phyloP scores from a whole-genome alignment of 2,888 invertebrate species.

The Drosophila incognita region DNA sequence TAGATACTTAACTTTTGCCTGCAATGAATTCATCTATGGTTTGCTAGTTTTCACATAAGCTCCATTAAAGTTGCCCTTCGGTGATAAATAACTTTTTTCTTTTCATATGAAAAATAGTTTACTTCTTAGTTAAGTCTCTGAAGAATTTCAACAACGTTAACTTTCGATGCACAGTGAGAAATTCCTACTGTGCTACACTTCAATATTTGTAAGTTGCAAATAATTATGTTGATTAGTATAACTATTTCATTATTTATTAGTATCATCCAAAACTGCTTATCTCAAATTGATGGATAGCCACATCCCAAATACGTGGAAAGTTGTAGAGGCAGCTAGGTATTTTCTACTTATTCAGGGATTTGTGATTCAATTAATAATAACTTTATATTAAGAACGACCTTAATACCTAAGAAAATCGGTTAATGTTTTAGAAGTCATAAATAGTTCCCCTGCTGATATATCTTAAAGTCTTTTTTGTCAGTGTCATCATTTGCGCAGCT shows the following conservation, averaged over 20 bases:
- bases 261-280: not conserved
- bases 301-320: not conserved
- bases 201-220: not conserved
- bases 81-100: not conserved
- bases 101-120: not conserved
- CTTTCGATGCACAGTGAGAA: not conserved
- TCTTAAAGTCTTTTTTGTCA: constrained; percentile 14
- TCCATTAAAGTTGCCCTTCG: not conserved
- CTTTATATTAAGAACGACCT: not conserved
- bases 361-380: not conserved
- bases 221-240: not conserved
- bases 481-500: constrained; percentile 24
- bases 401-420: not conserved
- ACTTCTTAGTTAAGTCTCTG: not conserved
- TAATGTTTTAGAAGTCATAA: not conserved
- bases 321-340: not conserved
- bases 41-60: not conserved
- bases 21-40: not conserved
- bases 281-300: not conserved
- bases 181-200: not conserved
- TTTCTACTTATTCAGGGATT: not conserved
- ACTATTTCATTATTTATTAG: not conserved
- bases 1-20: not conserved
- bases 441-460: not conserved
- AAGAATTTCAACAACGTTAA: not conserved